Conservation (phyloP, 1,140 invertebrate species). For the Magallana angulata region DNA sequence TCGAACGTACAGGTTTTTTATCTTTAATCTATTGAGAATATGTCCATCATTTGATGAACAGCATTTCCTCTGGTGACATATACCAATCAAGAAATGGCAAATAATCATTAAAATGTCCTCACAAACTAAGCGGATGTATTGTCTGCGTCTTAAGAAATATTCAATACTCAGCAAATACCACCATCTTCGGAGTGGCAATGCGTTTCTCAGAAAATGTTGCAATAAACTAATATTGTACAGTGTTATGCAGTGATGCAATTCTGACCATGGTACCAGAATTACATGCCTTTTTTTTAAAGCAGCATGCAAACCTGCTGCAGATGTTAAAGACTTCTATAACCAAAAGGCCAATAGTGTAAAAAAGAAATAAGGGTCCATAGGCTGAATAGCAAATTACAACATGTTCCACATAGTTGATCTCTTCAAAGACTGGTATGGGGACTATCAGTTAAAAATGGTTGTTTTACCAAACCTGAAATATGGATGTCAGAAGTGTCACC, state of each 20-base stretch:
- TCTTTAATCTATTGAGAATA: background rate
- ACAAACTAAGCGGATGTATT: background rate
- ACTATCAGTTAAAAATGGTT: background rate
- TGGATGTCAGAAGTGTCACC: slow-evolving; percentile 31
- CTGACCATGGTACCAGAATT: no score
- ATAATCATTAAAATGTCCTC: background rate
- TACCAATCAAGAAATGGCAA: background rate
- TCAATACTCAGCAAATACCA: background rate
- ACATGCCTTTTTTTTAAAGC: no score
- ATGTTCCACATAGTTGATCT: slow-evolving; percentile 16
- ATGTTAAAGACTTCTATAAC: background rate
- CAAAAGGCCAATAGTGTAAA: background rate
- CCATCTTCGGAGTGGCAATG: background rate
- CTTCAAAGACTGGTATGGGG: background rate
- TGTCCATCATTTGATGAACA: background rate
- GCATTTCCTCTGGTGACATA: background rate
- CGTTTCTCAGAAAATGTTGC: no score
- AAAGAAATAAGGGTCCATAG: background rate
- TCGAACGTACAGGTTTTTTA: no score
- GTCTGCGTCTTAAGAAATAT: background rate
- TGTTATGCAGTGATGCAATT: no score
- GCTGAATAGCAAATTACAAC: background rate
- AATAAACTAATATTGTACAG: no score
- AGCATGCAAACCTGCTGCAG: no score
- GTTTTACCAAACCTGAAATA: slow-evolving; percentile 20